Conservation (phyloP, 2,113 vertebrate species). For the Rostratula benghalensis region DNA sequence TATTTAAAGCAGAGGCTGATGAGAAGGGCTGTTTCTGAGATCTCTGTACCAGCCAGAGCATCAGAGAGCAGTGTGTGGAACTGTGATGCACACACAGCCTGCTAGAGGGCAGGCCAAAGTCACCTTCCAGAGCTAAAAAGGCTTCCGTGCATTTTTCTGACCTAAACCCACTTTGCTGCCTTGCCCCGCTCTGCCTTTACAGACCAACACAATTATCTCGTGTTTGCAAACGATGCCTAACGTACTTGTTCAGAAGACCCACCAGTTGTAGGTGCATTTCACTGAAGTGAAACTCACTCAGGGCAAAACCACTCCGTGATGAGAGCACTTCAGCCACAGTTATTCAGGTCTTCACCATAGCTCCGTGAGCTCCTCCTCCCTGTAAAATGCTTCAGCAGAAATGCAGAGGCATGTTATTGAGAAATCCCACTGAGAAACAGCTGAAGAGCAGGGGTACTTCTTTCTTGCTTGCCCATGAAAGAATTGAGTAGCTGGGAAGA, state of each 20-base stretch:
- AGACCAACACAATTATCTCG: background rate
- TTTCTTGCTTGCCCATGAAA: background rate
- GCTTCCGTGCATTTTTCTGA: rapidly evolving
- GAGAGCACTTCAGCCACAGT: background rate
- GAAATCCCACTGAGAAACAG: background rate
- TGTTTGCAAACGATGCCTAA: background rate
- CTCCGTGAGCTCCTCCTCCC: background rate
- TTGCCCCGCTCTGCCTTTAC: background rate
- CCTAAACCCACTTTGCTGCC: background rate
- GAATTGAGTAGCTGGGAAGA: background rate
- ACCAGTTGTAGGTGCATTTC: background rate
- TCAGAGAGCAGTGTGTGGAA: background rate
- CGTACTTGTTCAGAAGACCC: background rate
- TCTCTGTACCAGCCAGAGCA: background rate
- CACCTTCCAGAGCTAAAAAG: background rate
- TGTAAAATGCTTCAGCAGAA: background rate
- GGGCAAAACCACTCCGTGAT: background rate
- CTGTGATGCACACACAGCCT: background rate
- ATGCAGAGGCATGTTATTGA: background rate
- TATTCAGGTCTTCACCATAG: background rate
- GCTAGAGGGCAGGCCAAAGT: constrained; percentile 9
- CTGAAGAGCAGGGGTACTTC: background rate
- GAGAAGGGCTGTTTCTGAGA: background rate
- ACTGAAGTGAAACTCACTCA: background rate
- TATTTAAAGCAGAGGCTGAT: background rate